Conservation (phyloP, 2,888 invertebrate species). For the Aquatica leii region DNA sequence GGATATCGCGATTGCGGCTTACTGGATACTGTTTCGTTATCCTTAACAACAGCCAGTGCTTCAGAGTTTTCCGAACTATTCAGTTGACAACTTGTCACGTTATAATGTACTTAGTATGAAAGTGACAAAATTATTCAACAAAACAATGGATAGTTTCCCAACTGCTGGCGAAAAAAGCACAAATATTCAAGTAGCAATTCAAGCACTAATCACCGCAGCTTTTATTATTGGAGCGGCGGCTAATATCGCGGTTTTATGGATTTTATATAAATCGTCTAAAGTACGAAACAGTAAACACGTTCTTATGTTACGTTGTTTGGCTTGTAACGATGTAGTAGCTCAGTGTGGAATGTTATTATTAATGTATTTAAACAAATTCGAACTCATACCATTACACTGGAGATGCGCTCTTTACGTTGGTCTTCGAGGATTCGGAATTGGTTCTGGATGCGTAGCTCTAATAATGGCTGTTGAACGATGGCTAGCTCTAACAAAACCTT, state of each 20-base stretch:
- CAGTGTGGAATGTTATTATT: constrained; percentile 79
- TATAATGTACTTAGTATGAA: not conserved
- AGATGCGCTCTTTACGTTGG: constrained; percentile 75
- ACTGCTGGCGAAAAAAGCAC: not conserved
- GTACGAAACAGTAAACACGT: constrained; percentile 82
- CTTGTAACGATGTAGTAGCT: constrained; percentile 82
- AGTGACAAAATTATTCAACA: not conserved
- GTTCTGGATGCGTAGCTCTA: constrained; percentile 87
- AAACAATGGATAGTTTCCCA: constrained; percentile 15
- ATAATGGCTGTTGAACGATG: constrained; percentile 90
- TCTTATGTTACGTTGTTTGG: constrained; percentile 79
- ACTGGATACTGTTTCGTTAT: not conserved
- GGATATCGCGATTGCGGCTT: constrained; percentile 1
- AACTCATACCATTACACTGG: constrained; percentile 60
- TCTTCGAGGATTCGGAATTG: constrained; percentile 83
- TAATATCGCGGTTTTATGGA: constrained; percentile 78
- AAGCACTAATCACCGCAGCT: constrained; percentile 64
- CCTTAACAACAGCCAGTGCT: not conserved
- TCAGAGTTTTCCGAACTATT: not conserved
- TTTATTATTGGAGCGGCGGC: constrained; percentile 76
- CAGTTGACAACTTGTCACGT: too few relatives aligned
- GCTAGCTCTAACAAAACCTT: constrained; percentile 86
- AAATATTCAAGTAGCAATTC: constrained; percentile 40
- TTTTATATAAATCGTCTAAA: constrained; percentile 74
- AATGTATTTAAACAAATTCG: constrained; percentile 66